Evolutionary conservation across 1,140 invertebrate species (phyloP), one percentile per base, ranked within the genome.

Genomic region (Diorhabda sublineata): DNA sequence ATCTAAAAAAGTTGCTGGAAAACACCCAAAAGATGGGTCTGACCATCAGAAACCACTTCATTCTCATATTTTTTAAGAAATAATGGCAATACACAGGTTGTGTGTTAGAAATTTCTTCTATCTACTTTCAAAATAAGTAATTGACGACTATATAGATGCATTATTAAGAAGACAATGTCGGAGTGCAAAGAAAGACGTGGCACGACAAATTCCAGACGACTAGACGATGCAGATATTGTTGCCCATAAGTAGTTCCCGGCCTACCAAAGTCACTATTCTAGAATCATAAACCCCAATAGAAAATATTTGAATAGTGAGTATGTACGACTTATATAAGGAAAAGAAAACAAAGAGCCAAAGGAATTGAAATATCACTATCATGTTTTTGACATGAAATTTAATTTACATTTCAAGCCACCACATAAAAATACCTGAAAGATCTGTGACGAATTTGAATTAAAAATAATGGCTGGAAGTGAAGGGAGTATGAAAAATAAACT

Each of bases 311-410:
- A 71, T 60, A 61, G 61, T 41, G 60, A 71, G 44, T 58, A 72
- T 77, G 75, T 67, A 61, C 62, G 52, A 71, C 61, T 67, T 75
- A 41, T 78, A 72, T 56, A 41, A 43, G 26, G 63, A 70, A 45
- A 59, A 42, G 61, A 69, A 64, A 64, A 69, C 45, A 69, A 52
- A 47, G 8, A 3, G 43, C 68, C 62, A 9, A 56, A 62, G 8
- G 65, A 67, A 65, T 11, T 52, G 52, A 66, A 69, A 64, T 67
- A 43, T 42, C 64, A 67, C 58, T 58, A 59, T n/a, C 45, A 67
- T 2, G 56, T 70, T 6, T 72, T 72, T 59, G 44, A 3, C 4
- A 70, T 44, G 3, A 65, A 70, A 45, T 72, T 73, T 47, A 60
- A 70, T 67, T 47, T 72, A 2, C 71, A 70, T 43, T 73, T 73